phyloP scores from a whole-genome alignment of 2,888 invertebrate species.

The Acronicta aceris region DNA sequence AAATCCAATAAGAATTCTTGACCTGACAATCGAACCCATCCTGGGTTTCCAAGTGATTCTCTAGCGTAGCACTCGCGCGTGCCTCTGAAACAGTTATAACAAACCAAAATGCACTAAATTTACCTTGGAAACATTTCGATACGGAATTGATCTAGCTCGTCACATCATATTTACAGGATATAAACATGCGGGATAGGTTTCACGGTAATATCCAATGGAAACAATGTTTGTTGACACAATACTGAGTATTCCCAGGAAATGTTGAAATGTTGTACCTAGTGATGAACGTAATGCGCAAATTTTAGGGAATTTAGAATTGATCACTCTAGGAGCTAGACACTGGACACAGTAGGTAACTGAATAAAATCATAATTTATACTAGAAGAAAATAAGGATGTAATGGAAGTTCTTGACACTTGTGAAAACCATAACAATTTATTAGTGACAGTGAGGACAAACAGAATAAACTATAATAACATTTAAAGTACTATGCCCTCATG shows the following conservation, averaged over 20 bases:
- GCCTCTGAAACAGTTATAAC: too few species aligned
- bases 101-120: conserved; percentile 11
- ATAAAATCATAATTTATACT: neutral
- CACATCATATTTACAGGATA: conserved; percentile 13
- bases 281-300: neutral
- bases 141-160: conserved; percentile 20
- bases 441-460: too few species aligned
- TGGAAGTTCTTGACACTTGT: too few species aligned
- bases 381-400: too few species aligned
- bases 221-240: conserved; percentile 11
- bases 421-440: too few species aligned
- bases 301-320: neutral
- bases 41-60: too few species aligned
- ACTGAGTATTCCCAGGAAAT: conserved; percentile 8
- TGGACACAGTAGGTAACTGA: neutral
- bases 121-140: conserved; percentile 1
- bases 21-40: too few species aligned
- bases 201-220: conserved; percentile 6
- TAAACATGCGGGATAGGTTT: conserved; percentile 14
- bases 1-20: too few species aligned
- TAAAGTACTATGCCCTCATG: too few species aligned
- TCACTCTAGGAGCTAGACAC: neutral
- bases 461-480: too few species aligned
- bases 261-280: neutral
- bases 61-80: too few species aligned